These are phyloP conservation scores for Trogon surrucura DNA, from an alignment of 2,113 vertebrate genomes.

Conservation along the genomic window DNA sequence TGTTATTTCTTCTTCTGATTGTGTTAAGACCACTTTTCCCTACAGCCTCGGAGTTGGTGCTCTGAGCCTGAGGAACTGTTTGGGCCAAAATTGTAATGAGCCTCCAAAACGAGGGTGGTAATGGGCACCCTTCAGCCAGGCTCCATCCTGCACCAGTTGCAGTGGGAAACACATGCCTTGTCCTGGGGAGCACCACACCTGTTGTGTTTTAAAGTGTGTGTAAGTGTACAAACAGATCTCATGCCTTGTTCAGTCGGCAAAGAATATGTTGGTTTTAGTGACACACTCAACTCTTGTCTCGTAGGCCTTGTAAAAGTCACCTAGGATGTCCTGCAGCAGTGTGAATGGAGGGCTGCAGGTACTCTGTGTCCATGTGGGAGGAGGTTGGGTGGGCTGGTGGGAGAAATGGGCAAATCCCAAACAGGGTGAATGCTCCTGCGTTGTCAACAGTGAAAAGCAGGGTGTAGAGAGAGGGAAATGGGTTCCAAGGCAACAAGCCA, in stretches of 20 bases:
- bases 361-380: not conserved
- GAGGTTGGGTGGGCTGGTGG: not conserved
- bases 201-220: not conserved
- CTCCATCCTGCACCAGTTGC: not conserved
- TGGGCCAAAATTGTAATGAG: not conserved
- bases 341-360: not conserved
- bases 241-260: not conserved
- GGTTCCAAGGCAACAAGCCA: not conserved
- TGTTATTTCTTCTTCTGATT: not conserved
- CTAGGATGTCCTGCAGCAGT: not conserved
- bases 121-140: fast-evolving
- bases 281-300: not conserved
- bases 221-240: not conserved
- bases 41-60: not conserved
- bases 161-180: not conserved
- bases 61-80: not conserved
- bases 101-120: not conserved
- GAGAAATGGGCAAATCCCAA: not conserved
- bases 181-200: fast-evolving
- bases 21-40: too few relatives aligned
- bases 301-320: not conserved
- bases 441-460: not conserved
- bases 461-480: not conserved
- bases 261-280: not conserved
- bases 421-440: fast-evolving